phyloP scores from a whole-genome alignment of 1,140 invertebrate genomes.

The Zophobas atratus region DNA sequence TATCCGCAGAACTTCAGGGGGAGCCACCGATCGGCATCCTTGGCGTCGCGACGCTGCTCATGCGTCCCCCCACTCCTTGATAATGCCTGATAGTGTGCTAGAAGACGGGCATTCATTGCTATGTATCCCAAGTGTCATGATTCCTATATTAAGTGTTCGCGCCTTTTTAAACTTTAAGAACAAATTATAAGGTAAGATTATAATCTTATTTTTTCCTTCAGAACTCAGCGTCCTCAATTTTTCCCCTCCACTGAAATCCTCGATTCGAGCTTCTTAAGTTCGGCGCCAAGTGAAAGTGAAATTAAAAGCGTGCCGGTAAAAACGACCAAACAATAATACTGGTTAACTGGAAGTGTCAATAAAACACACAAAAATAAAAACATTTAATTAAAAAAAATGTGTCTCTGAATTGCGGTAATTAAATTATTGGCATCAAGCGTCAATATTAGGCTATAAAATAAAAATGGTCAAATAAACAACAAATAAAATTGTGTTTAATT shows the following conservation, averaged over 20 bases:
- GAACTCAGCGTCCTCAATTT: background rate
- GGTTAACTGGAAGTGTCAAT: constrained; percentile 24
- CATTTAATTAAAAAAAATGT: constrained; percentile 26
- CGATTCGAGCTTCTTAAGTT: constrained; percentile 4
- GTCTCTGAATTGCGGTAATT: constrained; percentile 17
- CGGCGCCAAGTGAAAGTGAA: constrained; percentile 38
- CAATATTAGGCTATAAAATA: constrained; percentile 33
- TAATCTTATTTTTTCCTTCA: constrained; percentile 14
- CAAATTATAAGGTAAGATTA: constrained; percentile 60
- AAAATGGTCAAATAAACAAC: constrained; percentile 18
- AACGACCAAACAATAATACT: background rate
- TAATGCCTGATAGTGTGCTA: constrained; percentile 68
- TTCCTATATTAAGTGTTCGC: constrained; percentile 66
- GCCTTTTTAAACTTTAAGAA: constrained; percentile 65
- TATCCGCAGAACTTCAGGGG: constrained; percentile 61
- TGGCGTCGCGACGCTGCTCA: constrained; percentile 68
- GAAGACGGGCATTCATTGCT: constrained; percentile 69
- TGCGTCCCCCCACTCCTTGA: constrained; percentile 68
- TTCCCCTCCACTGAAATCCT: background rate
- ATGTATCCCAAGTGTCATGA: constrained; percentile 69
- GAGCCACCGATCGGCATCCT: constrained; percentile 67
- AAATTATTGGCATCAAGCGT: constrained; percentile 28
- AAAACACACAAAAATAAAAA: constrained; percentile 36
- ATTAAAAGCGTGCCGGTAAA: constrained; percentile 20
- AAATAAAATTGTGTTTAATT: constrained; percentile 26